Base-by-base conservation (phyloP, 2,888 invertebrate species). In the Eupithecia insigniata region DNA sequence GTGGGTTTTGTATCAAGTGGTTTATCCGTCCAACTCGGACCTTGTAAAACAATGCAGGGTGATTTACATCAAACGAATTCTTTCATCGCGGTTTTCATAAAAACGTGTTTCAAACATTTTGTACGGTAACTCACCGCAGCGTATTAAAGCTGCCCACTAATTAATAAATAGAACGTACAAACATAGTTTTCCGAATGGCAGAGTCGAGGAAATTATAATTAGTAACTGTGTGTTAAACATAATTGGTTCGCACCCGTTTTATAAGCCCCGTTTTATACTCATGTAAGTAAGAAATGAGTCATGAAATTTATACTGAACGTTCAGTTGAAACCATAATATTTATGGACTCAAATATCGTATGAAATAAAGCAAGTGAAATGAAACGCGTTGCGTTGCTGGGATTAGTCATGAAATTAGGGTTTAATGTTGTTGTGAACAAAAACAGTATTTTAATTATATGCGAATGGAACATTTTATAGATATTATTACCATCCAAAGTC, bases 161-260 rank as follows among this genome's bases (percentile, higher is more conserved):
- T 89, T 89, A 88, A 83, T 87, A 87, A 89, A 88, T 87, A 84
- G 86, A 88, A 85, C 87, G 87, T 81, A 82, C 86, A 88, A 87
- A 87, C 87, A 88, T 87, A 89, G 83, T 88, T 86, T 87, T 88
- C 86, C 85, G 85, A 85, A 87, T 85, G 85, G 87, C 81, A 80
- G 86, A 84, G 78, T 83, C 78, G 85, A 86, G 87, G 88, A 89
- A 90, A 89, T 89, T 88, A 89, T 89, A 89, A 89, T 89, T 89
- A 89, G 84, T 85, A 83, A 85, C 86, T 86, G 85, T 84, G 85
- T 84, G 84, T 86, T 84, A 85, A 86, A 84, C 87, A 83, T 88
- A 88, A 89, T 88, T 88, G 84, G 85, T 86, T 84, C 83, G 85
- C 84, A 82, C 83, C 83, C 55, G 55, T 55, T 55, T 43, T 46